Evolutionary conservation across 2,888 invertebrate species (phyloP), one percentile per base, ranked within the genome.

Genomic region (Antitype chi): DNA sequence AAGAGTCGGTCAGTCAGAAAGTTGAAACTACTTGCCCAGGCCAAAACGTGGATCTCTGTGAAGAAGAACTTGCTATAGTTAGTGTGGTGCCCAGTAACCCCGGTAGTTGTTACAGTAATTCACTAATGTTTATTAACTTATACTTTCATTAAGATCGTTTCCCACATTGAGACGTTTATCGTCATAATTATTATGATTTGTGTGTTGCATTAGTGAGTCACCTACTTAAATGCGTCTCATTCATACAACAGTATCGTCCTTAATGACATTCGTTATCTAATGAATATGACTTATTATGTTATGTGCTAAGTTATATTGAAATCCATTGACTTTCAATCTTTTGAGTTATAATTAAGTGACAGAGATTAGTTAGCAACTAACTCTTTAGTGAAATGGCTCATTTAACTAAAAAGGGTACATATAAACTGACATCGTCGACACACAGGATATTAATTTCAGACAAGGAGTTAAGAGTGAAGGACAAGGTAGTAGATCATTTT

Each of bases 241-340:
- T 80, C 70, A 77, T 70, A 32, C 55, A 23, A 32, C 25, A 0
- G 9, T 53, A 78, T 70, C 52, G 28, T 66, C 28, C 20, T 67
- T 55, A 67, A 62, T 78, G 70, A 28, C 49, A 70, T 57, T 70
- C 32, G 8, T 78, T 80, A 78, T 83, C 60, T 70, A 66, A 83
- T 57, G 13, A 70, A n/a, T 0, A 59, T 70, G 8, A 57, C 52
- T 32, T 23, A 15, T 25, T 25, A 38, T 55, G 28, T 25, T n/a
- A 43, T 47, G 60, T 57, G 23, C 23, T 23, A 60, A 77, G 11
- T 55, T 70, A 9, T 57, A 23, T 49, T 55, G 15, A 55, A 60
- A 63, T 32, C 15, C 17, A 55, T 23, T 32, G 25, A 62, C 25
- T 28, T 76, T 43, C 0, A 32, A 38, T 43, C 9, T 17, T 67